Conservation (phyloP, 2,113 vertebrate genomes). For the Sorex araneus region DNA sequence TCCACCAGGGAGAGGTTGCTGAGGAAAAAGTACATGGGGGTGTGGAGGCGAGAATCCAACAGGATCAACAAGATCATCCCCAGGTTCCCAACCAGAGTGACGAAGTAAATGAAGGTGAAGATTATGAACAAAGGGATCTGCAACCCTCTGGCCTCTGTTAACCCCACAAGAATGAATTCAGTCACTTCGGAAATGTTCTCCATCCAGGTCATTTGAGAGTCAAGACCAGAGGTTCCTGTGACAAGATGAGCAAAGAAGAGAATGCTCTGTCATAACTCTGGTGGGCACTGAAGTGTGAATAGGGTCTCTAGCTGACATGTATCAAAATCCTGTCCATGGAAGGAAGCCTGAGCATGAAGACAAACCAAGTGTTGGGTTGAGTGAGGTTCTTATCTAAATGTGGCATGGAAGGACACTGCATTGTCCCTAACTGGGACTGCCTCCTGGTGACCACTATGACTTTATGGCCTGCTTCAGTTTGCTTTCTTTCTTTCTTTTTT, state of each 20-base stretch:
- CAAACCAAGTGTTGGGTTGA: neutral
- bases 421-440: neutral
- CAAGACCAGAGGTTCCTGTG: neutral
- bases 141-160: constrained; percentile 58
- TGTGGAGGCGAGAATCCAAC: constrained; percentile 57
- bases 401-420: neutral
- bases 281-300: neutral
- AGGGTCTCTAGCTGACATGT: neutral
- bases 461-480: neutral
- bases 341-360: neutral
- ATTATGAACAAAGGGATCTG: constrained; percentile 52
- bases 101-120: constrained; percentile 54
- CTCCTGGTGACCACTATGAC: rapidly evolving
- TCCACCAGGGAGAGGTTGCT: constrained; percentile 69
- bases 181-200: constrained; percentile 68
- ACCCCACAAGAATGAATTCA: constrained; percentile 64
- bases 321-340: neutral
- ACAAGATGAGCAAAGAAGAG: neutral
- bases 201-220: constrained; percentile 5
- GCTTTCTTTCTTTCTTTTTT: too few relatives aligned
- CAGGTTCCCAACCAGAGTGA: constrained; percentile 55
- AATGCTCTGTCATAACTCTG: neutral
- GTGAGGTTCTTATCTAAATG: rapidly evolving
- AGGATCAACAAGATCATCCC: constrained; percentile 61
- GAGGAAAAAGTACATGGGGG: constrained; percentile 75